Conservation (phyloP, 2,888 invertebrate species). For the Timandra comae region DNA sequence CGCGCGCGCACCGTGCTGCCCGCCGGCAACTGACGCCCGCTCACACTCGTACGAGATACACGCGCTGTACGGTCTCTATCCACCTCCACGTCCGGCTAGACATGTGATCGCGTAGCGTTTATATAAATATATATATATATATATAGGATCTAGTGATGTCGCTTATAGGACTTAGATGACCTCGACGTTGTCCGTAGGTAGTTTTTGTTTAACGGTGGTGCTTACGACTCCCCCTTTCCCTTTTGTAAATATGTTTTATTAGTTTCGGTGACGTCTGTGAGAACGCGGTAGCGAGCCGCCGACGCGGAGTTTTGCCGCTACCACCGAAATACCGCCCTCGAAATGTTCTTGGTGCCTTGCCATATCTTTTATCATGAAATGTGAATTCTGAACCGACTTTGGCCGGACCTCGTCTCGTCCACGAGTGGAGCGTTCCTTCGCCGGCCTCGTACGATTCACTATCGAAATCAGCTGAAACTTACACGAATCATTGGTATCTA, state of each 20-base stretch:
- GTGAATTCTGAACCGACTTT: too few species aligned
- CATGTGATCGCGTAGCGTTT: slow-evolving; percentile 69
- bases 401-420: not conserved
- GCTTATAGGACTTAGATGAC: slow-evolving; percentile 12
- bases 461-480: too few species aligned
- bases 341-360: slow-evolving; percentile 20
- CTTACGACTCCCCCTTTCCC: slow-evolving; percentile 16
- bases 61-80: slow-evolving; percentile 26
- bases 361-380: slow-evolving; percentile 6
- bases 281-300: not conserved
- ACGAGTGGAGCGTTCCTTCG: too few species aligned
- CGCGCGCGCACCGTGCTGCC: slow-evolving; percentile 63
- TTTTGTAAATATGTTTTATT: slow-evolving; percentile 17
- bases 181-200: slow-evolving; percentile 3
- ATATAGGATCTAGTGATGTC: slow-evolving; percentile 14
- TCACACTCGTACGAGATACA: slow-evolving; percentile 7
- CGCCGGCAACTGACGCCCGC: slow-evolving; percentile 61
- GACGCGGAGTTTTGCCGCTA: slow-evolving; percentile 1
- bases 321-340: slow-evolving; percentile 5
- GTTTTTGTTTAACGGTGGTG: not conserved
- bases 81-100: slow-evolving; percentile 57
- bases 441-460: too few species aligned
- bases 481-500: too few species aligned
- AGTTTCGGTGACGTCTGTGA: not conserved
- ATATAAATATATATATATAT: slow-evolving; percentile 8